Conservation (phyloP, 2,888 invertebrate species). For the Erebia palarica region DNA sequence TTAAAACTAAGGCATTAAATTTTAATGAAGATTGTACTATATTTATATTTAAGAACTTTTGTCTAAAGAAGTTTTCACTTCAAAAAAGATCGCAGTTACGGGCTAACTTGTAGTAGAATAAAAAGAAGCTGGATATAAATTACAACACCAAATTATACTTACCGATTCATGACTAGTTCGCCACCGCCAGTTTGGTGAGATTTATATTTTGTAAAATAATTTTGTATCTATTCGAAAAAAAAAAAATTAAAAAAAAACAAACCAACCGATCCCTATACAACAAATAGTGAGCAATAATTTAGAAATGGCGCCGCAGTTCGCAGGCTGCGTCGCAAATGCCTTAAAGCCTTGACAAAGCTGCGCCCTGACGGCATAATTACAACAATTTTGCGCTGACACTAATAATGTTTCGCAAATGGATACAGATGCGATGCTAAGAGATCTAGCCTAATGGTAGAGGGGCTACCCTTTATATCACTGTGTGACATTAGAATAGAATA, state of each 20-base stretch:
- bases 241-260: no score
- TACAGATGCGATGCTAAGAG: conserved; percentile 34
- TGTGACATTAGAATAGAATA: no score
- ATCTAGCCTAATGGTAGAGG: background rate
- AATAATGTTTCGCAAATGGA: conserved; percentile 42
- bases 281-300: conserved; percentile 34
- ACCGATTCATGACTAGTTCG: background rate
- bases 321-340: conserved; percentile 38
- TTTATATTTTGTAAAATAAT: no score
- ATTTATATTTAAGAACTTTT: background rate
- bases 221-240: no score
- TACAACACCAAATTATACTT: background rate
- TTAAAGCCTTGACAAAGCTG: conserved; percentile 41
- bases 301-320: conserved; percentile 30
- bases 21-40: no score
- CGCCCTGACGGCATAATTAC: conserved; percentile 46
- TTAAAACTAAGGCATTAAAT: no score
- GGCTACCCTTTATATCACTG: no score
- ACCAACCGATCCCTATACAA: background rate
- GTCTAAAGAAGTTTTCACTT: no score
- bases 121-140: background rate
- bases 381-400: conserved; percentile 44
- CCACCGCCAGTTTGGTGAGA: no score
- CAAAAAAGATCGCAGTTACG: no score
- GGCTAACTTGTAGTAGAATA: no score